Conservation (phyloP, 2,797 vertebrate genomes). For the Acrossocheilus fasciatus region DNA sequence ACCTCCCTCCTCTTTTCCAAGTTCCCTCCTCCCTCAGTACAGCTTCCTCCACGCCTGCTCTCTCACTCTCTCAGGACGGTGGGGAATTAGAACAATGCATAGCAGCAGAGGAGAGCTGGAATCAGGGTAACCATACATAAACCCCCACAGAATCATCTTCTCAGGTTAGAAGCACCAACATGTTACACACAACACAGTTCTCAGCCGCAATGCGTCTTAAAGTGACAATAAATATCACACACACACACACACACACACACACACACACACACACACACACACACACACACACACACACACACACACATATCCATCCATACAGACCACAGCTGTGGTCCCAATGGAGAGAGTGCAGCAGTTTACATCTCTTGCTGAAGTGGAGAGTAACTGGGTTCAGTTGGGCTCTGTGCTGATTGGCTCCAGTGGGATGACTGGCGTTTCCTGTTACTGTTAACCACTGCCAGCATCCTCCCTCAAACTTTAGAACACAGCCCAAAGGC, state of each 20-base stretch:
- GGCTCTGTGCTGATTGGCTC: conserved; percentile 55
- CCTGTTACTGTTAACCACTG: conserved; percentile 62
- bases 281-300: conserved; percentile 47
- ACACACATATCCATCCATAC: conserved; percentile 37
- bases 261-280: conserved; percentile 47
- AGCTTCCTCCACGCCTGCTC: conserved; percentile 34
- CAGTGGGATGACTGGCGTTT: conserved; percentile 60
- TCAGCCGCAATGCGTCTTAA: conserved; percentile 18
- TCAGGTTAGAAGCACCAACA: conserved; percentile 22
- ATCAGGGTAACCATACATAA: conserved; percentile 41
- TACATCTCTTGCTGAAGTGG: conserved; percentile 30
- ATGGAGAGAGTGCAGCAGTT: conserved; percentile 28
- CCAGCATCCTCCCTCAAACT: conserved; percentile 59
- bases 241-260: conserved; percentile 46
- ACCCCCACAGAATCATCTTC: conserved; percentile 23
- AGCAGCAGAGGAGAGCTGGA: conserved; percentile 44
- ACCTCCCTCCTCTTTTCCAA: conserved; percentile 46
- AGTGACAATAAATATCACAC: conserved; percentile 25
- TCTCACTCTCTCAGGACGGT: conserved; percentile 21
- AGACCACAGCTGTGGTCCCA: conserved; percentile 56
- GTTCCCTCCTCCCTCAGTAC: conserved; percentile 48
- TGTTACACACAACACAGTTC: conserved; percentile 12
- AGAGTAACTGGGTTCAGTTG: conserved; percentile 42
- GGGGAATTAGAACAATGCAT: conserved; percentile 56
- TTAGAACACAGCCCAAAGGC: conserved; percentile 43